A percentile compares a stretch with the other conserved stretches of the same genome.
These are phyloP conservation scores for Brachyptera putata DNA, from an alignment of 2,888 invertebrate species.

Conservation along the genomic window DNA sequence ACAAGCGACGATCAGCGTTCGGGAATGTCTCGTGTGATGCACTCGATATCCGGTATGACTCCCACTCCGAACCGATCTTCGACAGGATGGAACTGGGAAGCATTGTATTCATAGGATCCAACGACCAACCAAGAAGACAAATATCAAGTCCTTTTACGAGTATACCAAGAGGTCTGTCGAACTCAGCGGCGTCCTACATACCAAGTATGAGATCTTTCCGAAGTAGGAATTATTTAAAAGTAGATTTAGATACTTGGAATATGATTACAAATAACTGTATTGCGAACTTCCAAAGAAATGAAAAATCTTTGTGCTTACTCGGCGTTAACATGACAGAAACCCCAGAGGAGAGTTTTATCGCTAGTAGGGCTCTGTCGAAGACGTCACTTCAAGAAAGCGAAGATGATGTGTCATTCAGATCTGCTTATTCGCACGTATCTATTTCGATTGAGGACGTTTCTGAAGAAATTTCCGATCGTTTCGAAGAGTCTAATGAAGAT, in stretches of 20 bases:
- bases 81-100: too few species aligned
- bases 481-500: too few species aligned
- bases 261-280: constrained; percentile 1
- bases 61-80: not conserved
- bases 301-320: not conserved
- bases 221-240: too few species aligned
- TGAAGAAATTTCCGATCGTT: too few species aligned
- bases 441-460: not conserved
- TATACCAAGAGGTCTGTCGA: too few species aligned
- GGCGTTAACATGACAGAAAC: not conserved
- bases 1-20: not conserved
- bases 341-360: not conserved
- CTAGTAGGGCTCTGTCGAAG: too few species aligned
- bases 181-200: too few species aligned
- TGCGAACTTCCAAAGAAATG: not conserved
- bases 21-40: not conserved
- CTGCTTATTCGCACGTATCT: not conserved
- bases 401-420: too few species aligned
- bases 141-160: too few species aligned
- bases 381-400: not conserved
- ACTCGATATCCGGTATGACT: not conserved
- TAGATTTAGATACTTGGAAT: constrained; percentile 2
- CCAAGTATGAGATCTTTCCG: too few species aligned
- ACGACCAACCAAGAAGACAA: too few species aligned
- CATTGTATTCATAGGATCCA: too few species aligned